Percentiles rank a stretch among this genome's conserved stretches.
phyloP scores from a whole-genome alignment of 2,888 invertebrate genomes.

The Aspidiotus destructor region DNA sequence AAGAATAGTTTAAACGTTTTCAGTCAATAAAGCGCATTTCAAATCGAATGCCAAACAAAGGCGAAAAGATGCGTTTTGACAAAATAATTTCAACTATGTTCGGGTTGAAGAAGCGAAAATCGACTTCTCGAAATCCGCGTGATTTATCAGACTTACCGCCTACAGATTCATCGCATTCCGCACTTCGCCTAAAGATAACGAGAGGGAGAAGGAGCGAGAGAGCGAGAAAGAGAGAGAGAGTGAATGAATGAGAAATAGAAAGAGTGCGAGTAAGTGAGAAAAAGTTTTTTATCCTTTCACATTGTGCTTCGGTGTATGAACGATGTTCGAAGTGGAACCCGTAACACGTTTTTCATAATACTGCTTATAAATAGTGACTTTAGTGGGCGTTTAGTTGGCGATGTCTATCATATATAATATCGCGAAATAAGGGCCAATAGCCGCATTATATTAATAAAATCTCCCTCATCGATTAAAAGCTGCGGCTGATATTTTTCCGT shows the following conservation, averaged over 20 bases:
- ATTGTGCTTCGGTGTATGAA: not conserved
- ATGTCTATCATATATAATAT: slow-evolving; percentile 5
- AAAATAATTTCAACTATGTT: slow-evolving; percentile 2
- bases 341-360: slow-evolving; percentile 7
- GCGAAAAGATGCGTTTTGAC: not conserved
- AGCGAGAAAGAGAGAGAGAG: too few species aligned
- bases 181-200: slow-evolving; percentile 20
- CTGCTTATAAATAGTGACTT: slow-evolving; percentile 18
- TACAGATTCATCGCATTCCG: slow-evolving; percentile 25
- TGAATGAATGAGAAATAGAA: too few species aligned
- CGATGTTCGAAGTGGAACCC: not conserved
- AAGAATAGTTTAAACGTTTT: too few species aligned
- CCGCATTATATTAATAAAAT: slow-evolving; percentile 18
- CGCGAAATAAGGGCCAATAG: slow-evolving; percentile 22
- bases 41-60: not conserved
- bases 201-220: slow-evolving; percentile 1
- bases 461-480: not conserved
- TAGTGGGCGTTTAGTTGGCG: slow-evolving; percentile 17
- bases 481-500: too few species aligned
- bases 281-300: slow-evolving; percentile 7
- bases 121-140: slow-evolving; percentile 6
- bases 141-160: slow-evolving; percentile 26
- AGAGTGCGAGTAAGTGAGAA: not conserved
- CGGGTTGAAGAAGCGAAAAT: not conserved
- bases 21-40: not conserved